Base-by-base conservation (phyloP, 2,797 vertebrate genomes). In the Thripadectes ignobilis region DNA sequence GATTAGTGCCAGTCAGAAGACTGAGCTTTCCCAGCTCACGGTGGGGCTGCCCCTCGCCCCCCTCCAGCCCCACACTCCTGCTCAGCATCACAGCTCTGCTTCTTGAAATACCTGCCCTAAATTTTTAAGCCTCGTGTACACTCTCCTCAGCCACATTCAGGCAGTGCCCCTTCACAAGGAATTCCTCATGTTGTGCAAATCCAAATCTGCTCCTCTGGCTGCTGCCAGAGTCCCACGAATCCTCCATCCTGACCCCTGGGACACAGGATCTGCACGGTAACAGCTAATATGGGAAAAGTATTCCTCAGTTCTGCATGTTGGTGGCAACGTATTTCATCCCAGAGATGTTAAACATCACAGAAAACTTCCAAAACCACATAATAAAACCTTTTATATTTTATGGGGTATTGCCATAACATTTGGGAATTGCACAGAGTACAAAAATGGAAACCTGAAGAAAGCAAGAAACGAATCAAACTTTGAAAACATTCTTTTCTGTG, bases 161-260 rank as follows among this genome's bases (percentile, higher is more conserved):
- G 23, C 41, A 32, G 16, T 52, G 45, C 7, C 26, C 63, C 62
- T 63, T 86, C 74, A 41, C 0, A 0, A 66, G 52, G 62, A 83
- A 39, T 21, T 0, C 0, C 22, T 92, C 22, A 20, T 0, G 1
- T 38, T 2, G 1, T 41, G 49, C 26, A 54, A 84, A 72, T 12
- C 48, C 7, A 1, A 36, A 51, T 20, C 19, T 73, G 13, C 38
- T 92, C 51, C 61, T 52, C 65, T 3, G 3, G 69, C 27, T 80
- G n/a, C 49, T 43, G 34, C 29, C 2, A 0, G 45, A 77, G n/a
- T 29, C 41, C n/a, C 52, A 58, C 0, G 0, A 36, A 59, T 16
- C 20, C 29, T 21, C 30, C 55, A n/a, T 9, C 39, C n/a, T 0
- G 1, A 48, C 19, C 21, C 29, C n/a, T 13, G 54, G 29, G 45